Evolutionary conservation across 2,888 invertebrate genomes (phyloP).

Genomic region (Eupithecia vulgata): DNA sequence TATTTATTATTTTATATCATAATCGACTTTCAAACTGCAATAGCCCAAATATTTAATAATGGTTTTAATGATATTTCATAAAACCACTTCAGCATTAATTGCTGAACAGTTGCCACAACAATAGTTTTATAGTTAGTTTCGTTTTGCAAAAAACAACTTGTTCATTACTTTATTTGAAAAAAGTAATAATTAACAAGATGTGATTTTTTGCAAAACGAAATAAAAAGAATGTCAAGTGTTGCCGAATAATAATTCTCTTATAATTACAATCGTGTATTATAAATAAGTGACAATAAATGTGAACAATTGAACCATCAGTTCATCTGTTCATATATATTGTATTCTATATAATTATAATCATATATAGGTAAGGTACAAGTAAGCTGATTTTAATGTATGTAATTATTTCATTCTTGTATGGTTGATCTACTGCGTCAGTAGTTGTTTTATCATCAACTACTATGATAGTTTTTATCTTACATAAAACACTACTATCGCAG

Average conservation of each 20-base stretch:
- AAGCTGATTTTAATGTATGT: constrained; percentile 83
- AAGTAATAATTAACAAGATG: background rate
- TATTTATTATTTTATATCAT: constrained; percentile 63
- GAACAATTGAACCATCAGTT: constrained; percentile 49
- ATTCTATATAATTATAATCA: constrained; percentile 72
- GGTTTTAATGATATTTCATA: constrained; percentile 58
- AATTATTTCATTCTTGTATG: constrained; percentile 82
- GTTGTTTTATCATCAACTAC: constrained; percentile 27
- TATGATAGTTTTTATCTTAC: constrained; percentile 16
- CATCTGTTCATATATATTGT: constrained; percentile 61
- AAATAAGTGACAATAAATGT: constrained; percentile 69
- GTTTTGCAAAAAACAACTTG: constrained; percentile 52
- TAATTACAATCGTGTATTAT: constrained; percentile 80
- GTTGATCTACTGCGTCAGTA: constrained; percentile 59
- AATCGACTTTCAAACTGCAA: constrained; percentile 64
- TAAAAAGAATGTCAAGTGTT: constrained; percentile 82
- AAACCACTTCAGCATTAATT: constrained; percentile 58
- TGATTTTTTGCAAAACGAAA: constrained; percentile 53
- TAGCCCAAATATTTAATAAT: constrained; percentile 75
- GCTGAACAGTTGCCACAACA: constrained; percentile 72
- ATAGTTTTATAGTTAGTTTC: constrained; percentile 73
- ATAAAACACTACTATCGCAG: constrained; percentile 46
- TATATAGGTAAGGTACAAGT: constrained; percentile 78
- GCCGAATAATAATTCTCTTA: constrained; percentile 82
- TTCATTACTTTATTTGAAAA: constrained; percentile 31